Conservation (phyloP, 35 echinoderm and acorn worm genomes). For the Lytechinus variegatus region DNA sequence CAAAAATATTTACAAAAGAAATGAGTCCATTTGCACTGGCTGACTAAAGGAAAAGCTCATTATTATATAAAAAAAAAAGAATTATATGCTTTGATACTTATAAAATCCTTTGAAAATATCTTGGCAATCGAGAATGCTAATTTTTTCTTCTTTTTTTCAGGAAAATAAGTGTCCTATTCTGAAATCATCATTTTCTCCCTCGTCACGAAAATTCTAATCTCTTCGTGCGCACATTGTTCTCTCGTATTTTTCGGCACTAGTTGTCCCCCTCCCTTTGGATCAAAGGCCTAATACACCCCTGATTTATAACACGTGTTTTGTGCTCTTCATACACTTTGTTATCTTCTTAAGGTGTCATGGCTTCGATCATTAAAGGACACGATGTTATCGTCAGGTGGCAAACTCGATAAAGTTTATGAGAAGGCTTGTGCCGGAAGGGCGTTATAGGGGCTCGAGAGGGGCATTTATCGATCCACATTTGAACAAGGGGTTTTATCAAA, state of each 20-base stretch:
- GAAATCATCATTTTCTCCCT: not conserved
- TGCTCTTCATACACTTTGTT: not conserved
- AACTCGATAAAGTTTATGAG: not conserved
- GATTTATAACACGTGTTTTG: not conserved
- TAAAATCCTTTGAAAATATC: too few relatives aligned
- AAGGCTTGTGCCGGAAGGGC: not conserved
- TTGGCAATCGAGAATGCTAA: too few relatives aligned
- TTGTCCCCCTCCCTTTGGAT: not conserved
- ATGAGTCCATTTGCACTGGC: not conserved
- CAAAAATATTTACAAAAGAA: not conserved
- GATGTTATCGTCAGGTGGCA: not conserved
- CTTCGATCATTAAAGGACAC: not conserved
- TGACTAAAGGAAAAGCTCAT: not conserved
- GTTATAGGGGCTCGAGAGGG: not conserved
- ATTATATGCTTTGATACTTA: too few relatives aligned
- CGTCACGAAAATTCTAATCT: not conserved
- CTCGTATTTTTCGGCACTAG: too few relatives aligned
- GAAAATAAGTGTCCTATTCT: too few relatives aligned
- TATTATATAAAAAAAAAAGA: not conserved
- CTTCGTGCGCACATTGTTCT: too few relatives aligned
- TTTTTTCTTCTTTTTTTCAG: too few relatives aligned
- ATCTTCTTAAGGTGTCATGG: not conserved
- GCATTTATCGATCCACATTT: not conserved
- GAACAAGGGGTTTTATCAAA: not conserved
- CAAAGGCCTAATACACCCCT: not conserved